Evolutionary conservation across 2,888 invertebrate species (phyloP).

Genomic region (Azorinus chamasolen): DNA sequence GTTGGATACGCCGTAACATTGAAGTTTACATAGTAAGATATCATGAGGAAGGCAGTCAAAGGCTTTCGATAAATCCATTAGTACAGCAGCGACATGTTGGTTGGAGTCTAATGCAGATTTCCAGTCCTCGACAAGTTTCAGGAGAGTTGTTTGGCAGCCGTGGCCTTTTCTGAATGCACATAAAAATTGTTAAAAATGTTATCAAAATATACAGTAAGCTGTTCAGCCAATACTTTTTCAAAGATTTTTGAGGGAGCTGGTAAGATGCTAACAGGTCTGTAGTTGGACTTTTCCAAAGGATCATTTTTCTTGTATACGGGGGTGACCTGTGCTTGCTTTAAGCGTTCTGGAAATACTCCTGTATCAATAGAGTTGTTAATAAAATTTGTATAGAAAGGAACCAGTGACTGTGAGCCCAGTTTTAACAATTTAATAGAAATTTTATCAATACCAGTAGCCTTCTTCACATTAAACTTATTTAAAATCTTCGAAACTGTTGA

Average conservation of each 20-base stretch:
- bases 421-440: too few relatives aligned
- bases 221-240: neutral
- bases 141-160: neutral
- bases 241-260: neutral
- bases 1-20: neutral
- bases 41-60: neutral
- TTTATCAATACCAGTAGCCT: too few relatives aligned
- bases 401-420: too few relatives aligned
- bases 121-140: conserved; percentile 2
- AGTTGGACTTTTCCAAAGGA: too few relatives aligned
- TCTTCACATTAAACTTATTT: too few relatives aligned
- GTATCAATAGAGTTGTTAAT: too few relatives aligned
- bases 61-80: neutral
- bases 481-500: too few relatives aligned
- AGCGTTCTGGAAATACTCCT: too few relatives aligned
- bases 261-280: too few relatives aligned
- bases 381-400: too few relatives aligned
- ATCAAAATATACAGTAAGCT: neutral
- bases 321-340: too few relatives aligned
- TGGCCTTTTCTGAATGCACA: neutral
- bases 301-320: too few relatives aligned
- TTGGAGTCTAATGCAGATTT: neutral
- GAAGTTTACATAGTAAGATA: neutral
- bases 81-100: neutral
- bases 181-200: neutral